Evolutionary conservation across 2,113 vertebrate genomes (phyloP).

Genomic region (cattle (Bos taurus)): ARS-UCD2.0 NC_037333.1:70664501-70665000

Average conservation of each 20-base stretch:
- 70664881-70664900: neutral
- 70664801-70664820: neutral
- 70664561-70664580: neutral
- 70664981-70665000: neutral
- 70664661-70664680: neutral
- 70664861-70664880: neutral
- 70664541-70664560: neutral
- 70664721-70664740: neutral
- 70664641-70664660: neutral
- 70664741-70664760: neutral
- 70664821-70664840: neutral
- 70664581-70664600: neutral
- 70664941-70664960: neutral
- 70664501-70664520: neutral
- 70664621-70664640: neutral
- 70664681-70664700: neutral
- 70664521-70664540: neutral
- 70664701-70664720: neutral
- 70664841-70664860: neutral
- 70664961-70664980: neutral
- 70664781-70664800: neutral
- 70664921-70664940: neutral
- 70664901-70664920: neutral
- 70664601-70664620: neutral
- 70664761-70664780: neutral